Base-by-base conservation (phyloP, 1,140 invertebrate species). In the Atta texana region DNA sequence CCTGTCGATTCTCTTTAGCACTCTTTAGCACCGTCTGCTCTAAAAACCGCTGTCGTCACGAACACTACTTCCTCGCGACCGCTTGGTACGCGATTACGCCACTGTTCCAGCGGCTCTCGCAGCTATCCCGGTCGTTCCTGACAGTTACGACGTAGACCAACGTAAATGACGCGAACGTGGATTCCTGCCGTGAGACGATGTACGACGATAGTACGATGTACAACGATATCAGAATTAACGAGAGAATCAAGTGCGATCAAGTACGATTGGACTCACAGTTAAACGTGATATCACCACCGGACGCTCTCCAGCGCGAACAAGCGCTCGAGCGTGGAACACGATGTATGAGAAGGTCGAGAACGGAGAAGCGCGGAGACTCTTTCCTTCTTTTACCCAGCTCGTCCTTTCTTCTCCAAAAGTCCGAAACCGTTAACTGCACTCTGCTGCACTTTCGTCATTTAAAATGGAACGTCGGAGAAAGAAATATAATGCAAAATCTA, bases 221-320 rank as follows among this genome's bases (percentile, higher is more conserved):
- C 34, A 31, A 31, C 2, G 34, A 39, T 39, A 39, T 0, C 66
- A 51, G 21, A 51, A 69, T 2, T 14, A 66, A 64, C 39, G n/a
- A 24, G 21, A 24, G 66, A 24, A 8, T n/a, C 5, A 6, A 49
- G 39, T 51, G 8, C 49, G 14, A 10, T 44, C 14, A 51, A 51
- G 3, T 8, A 8, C 12, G 53, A 18, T 55, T 55, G 53, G 16
- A 55, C 14, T 3, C 16, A 0, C 31, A 8, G 55, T 21, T 21
- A n/a, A 18, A 57, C 21, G 39, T 51, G 66, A 7, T 7, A 34
- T 68, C 10, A 5, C 64, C 49, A 69, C 39, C 34, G 31, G 66
- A 81, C 66, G 51, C 66, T 81, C 66, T 81, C 51, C 21, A 71
- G 31, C 51, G 78, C 66, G 78, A 69, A 28, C 24, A n/a, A 24